Conservation (phyloP, 1,140 invertebrate genomes). For the Lamellibrachia luymesi region DNA sequence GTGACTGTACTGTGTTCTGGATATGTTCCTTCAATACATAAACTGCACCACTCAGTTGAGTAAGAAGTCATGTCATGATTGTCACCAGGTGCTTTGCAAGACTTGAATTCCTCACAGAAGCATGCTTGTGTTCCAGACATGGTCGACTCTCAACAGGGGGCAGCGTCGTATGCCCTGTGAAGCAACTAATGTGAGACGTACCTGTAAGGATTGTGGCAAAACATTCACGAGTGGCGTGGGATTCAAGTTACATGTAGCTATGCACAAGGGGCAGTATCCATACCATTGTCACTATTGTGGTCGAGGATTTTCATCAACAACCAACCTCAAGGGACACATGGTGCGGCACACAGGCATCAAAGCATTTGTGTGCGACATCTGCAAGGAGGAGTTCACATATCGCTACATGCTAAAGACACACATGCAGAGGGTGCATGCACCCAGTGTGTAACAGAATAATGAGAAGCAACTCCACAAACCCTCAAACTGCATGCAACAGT, state of each 20-base stretch:
- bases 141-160: background rate
- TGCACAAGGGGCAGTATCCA: conserved; percentile 54
- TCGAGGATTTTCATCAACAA: conserved; percentile 74
- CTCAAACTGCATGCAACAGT: no score
- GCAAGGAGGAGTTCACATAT: conserved; percentile 66
- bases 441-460: background rate
- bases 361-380: conserved; percentile 64
- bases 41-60: background rate
- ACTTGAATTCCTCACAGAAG: no score
- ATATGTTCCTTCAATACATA: no score
- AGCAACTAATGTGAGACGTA: conserved; percentile 21
- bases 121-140: background rate
- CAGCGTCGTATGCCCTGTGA: conserved; percentile 59
- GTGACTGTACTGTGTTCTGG: no score
- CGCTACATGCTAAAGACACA: background rate
- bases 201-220: conserved; percentile 52
- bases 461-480: no score
- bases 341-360: conserved; percentile 45
- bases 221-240: conserved; percentile 71
- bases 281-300: conserved; percentile 70
- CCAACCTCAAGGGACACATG: conserved; percentile 46
- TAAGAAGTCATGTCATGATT: background rate
- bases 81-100: background rate
- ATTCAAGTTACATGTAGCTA: conserved; percentile 47
- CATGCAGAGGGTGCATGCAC: background rate